phyloP scores from a whole-genome alignment of 2,888 invertebrate species.

The Psylliodes chrysocephalus region DNA sequence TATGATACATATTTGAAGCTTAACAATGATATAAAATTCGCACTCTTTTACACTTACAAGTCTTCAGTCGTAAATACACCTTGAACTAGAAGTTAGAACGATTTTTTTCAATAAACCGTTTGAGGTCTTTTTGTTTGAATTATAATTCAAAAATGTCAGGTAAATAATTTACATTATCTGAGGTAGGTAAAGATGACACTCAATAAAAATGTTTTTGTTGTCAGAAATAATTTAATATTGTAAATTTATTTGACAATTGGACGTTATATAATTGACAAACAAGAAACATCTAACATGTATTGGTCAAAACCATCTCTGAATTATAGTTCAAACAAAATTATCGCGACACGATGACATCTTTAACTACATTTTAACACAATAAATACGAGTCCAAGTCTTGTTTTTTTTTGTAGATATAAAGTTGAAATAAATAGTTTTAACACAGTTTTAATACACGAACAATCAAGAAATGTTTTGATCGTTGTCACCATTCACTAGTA shows the following conservation, averaged over 20 bases:
- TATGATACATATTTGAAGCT: slow-evolving; percentile 29
- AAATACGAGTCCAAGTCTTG: background rate
- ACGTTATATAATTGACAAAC: too few species aligned
- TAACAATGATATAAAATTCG: slow-evolving; percentile 32
- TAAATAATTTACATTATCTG: too few species aligned
- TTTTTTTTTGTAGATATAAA: background rate
- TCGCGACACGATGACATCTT: background rate
- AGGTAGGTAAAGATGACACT: too few species aligned
- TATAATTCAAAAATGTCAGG: too few species aligned
- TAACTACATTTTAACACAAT: slow-evolving; percentile 2
- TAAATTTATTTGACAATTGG: too few species aligned
- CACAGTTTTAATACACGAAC: slow-evolving; percentile 33
- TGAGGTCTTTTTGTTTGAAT: background rate
- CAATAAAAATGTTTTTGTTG: too few species aligned
- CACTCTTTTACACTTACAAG: slow-evolving; percentile 22
- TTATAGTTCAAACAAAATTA: background rate
- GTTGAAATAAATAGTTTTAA: background rate
- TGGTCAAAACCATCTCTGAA: background rate
- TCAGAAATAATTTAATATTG: too few species aligned
- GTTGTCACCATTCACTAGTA: slow-evolving; percentile 47
- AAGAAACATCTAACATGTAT: too few species aligned
- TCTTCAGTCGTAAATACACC: background rate
- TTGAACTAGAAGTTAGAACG: too few species aligned
- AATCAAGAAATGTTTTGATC: slow-evolving; percentile 47
- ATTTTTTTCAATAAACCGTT: background rate